phyloP scores from a whole-genome alignment of 2,797 vertebrate species.

The Crotalus adamanteus region DNA sequence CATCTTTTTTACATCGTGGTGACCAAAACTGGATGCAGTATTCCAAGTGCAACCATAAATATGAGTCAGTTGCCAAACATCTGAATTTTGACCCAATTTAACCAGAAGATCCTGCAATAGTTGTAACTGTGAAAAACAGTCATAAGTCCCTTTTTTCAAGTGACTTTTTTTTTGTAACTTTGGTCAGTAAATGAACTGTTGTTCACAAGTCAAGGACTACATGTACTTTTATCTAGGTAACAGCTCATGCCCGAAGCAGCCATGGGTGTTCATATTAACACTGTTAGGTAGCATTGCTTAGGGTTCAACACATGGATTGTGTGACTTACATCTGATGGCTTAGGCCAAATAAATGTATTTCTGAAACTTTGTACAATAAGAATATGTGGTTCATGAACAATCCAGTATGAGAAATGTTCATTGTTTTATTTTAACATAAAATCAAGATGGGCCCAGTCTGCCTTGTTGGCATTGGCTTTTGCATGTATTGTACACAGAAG shows the following conservation, averaged over 20 bases:
- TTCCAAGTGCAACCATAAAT: background rate
- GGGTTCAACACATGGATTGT: background rate
- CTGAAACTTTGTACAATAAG: background rate
- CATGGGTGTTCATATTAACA: background rate
- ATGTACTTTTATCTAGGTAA: background rate
- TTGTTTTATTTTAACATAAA: background rate
- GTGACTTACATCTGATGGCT: background rate
- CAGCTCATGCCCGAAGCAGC: background rate
- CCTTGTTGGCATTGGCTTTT: background rate
- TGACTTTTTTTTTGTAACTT: background rate
- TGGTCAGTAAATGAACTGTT: background rate
- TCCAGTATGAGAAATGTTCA: background rate
- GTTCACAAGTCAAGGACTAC: background rate
- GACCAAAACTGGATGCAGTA: no score
- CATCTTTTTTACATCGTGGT: no score
- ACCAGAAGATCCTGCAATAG: background rate
- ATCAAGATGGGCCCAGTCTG: background rate
- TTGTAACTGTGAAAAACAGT: background rate
- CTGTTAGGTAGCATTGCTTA: no score
- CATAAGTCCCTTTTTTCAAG: background rate
- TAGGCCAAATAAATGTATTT: background rate
- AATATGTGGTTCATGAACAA: background rate
- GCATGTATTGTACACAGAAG: background rate
- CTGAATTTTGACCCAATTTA: background rate
- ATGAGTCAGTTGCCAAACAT: background rate